Evolutionary conservation across 2,797 vertebrate species (phyloP).

Genomic region (Sebastes cheni): DNA sequence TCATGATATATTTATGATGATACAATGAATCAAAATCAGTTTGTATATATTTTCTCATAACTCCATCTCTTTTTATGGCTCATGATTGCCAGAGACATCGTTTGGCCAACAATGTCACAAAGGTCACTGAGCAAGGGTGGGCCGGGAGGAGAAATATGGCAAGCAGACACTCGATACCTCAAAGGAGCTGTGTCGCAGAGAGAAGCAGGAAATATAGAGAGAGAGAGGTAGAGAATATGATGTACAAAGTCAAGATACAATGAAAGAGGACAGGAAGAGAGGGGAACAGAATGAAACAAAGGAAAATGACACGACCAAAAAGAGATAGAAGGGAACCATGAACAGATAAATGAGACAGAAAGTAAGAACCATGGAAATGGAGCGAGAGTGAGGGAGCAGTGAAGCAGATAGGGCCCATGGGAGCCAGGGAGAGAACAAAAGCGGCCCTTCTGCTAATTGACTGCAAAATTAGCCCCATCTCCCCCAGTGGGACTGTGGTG

Average conservation of each 20-base stretch:
- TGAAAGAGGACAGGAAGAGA: conserved; percentile 9
- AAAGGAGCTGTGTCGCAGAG: conserved; percentile 79
- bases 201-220: background rate
- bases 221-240: background rate
- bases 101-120: conserved; percentile 90
- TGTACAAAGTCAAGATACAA: conserved; percentile 11
- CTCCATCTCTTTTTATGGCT: conserved; percentile 73
- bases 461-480: conserved; percentile 96
- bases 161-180: conserved; percentile 80
- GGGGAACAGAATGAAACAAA: conserved; percentile 39
- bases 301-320: conserved; percentile 40
- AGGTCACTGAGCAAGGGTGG: conserved; percentile 81
- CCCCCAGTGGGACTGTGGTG: conserved; percentile 88
- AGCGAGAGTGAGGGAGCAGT: conserved; percentile 63
- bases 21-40: conserved; percentile 46
- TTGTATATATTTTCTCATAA: conserved; percentile 37
- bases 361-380: conserved; percentile 68
- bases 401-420: conserved; percentile 89
- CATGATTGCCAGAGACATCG: conserved; percentile 84
- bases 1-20: background rate
- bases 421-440: conserved; percentile 91
- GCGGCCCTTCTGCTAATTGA: conserved; percentile 99
- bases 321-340: conserved; percentile 48
- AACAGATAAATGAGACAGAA: conserved; percentile 72
- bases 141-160: conserved; percentile 77